These are phyloP conservation scores for Drosophila suboccidentalis DNA, from an alignment of 2,888 invertebrate species.

Conservation along the genomic window DNA sequence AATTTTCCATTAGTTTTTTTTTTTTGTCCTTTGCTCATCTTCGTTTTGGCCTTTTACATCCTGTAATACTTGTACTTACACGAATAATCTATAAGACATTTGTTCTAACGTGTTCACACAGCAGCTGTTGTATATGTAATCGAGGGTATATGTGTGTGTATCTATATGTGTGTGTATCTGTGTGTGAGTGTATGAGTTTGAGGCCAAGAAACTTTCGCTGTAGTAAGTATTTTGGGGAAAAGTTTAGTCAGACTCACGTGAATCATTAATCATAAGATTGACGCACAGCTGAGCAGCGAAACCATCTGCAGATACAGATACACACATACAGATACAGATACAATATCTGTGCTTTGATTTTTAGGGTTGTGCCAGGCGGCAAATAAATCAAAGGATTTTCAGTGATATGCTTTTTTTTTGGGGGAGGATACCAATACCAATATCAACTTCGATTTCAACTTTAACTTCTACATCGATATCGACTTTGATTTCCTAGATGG, in stretches of 20 bases:
- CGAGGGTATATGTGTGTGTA: neutral
- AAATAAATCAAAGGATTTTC: conserved; percentile 28
- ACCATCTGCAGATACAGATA: conserved; percentile 20
- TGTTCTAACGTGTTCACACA: conserved; percentile 14
- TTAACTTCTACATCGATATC: neutral
- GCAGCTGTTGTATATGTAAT: conserved; percentile 17
- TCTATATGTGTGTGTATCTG: conserved; percentile 6
- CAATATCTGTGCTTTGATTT: conserved; percentile 1
- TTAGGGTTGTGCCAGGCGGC: conserved; percentile 3
- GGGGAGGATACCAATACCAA: conserved; percentile 2
- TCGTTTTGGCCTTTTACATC: conserved; percentile 5
- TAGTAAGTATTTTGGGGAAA: conserved; percentile 2
- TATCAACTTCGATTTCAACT: neutral
- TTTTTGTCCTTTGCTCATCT: neutral
- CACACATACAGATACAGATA: neutral
- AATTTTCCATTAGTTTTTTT: conserved; percentile 28
- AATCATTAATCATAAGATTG: conserved; percentile 56
- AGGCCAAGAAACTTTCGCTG: conserved; percentile 21
- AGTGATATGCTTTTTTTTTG: neutral
- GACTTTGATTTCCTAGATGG: neutral
- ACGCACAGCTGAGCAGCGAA: conserved; percentile 28
- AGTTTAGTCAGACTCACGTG: conserved; percentile 26
- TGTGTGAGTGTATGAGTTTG: conserved; percentile 13
- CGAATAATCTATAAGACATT: conserved; percentile 16
- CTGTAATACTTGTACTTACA: conserved; percentile 17